Percentiles rank a stretch among this genome's conserved stretches.
Conservation (phyloP, 2,797 vertebrate genomes). For the Chaenodraco wilsoni region DNA sequence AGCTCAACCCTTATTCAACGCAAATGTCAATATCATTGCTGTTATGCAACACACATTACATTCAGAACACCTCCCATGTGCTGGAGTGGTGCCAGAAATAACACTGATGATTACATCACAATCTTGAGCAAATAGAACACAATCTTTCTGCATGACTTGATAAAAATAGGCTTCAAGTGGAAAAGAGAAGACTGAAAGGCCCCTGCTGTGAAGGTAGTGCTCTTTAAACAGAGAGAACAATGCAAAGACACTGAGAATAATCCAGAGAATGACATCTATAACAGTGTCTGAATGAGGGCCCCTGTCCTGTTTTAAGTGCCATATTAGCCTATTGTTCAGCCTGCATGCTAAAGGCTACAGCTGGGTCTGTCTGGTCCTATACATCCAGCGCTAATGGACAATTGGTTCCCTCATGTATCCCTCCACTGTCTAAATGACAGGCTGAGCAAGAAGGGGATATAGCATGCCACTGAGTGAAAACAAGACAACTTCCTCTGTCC, state of each 20-base stretch:
- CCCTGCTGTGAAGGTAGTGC: conserved; percentile 32
- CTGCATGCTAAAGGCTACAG: conserved; percentile 42
- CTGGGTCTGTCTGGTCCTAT: conserved; percentile 47
- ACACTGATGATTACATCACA: background rate
- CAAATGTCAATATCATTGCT: background rate
- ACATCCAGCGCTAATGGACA: conserved; percentile 68
- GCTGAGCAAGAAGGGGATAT: conserved; percentile 21
- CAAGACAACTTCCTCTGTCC: conserved; percentile 63
- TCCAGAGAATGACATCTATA: conserved; percentile 48
- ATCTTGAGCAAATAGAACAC: background rate
- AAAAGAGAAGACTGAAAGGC: background rate
- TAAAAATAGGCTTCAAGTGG: background rate
- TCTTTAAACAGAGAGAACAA: conserved; percentile 32
- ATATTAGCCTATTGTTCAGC: conserved; percentile 66
- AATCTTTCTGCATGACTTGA: background rate
- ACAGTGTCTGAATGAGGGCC: conserved; percentile 40
- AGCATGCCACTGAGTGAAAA: conserved; percentile 41
- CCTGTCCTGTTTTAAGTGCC: conserved; percentile 52
- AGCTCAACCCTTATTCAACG: background rate
- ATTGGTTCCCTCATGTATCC: conserved; percentile 65
- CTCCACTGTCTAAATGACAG: conserved; percentile 71
- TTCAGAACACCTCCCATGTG: background rate
- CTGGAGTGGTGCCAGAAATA: background rate
- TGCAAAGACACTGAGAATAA: conserved; percentile 27
- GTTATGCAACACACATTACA: background rate